phyloP scores from a whole-genome alignment of 35 echinoderm and acorn worm species.

The Patiria miniata region DNA sequence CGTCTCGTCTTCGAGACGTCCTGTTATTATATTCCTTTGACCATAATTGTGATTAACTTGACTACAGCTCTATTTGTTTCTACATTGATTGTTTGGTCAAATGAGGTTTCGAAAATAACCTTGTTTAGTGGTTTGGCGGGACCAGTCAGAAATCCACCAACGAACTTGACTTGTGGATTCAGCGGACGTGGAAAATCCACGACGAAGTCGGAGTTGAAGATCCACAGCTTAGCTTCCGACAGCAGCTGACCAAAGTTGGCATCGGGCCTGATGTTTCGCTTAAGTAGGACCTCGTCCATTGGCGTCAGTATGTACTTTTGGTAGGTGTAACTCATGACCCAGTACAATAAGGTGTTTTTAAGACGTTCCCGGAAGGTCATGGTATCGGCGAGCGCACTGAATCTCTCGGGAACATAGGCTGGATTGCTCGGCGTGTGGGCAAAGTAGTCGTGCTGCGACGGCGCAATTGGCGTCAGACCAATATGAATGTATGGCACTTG shows the following conservation, averaged over 20 bases:
- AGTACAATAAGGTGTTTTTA: not conserved
- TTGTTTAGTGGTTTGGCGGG: not conserved
- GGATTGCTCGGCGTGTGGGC: not conserved
- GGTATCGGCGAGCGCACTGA: not conserved
- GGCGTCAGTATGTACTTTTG: not conserved
- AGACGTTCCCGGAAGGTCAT: not conserved
- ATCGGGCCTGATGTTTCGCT: not conserved
- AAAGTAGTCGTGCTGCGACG: not conserved
- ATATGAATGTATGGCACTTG: not conserved
- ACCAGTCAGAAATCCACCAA: constrained; percentile 11
- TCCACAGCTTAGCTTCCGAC: constrained; percentile 6
- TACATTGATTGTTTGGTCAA: too few species aligned
- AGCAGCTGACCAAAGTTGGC: not conserved
- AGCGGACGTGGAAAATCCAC: constrained; percentile 20
- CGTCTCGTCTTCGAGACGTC: too few species aligned
- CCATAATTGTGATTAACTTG: too few species aligned
- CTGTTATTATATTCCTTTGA: too few species aligned
- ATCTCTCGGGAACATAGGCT: not conserved
- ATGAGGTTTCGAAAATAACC: too few species aligned
- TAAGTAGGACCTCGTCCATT: not conserved
- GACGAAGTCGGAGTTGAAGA: constrained; percentile 1
- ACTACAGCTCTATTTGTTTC: too few species aligned
- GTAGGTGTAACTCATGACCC: not conserved
- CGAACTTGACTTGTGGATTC: not conserved
- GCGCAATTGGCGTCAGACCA: not conserved